Evolutionary conservation across 2,888 invertebrate genomes (phyloP).

Genomic region (Drosophila emarginata): DNA sequence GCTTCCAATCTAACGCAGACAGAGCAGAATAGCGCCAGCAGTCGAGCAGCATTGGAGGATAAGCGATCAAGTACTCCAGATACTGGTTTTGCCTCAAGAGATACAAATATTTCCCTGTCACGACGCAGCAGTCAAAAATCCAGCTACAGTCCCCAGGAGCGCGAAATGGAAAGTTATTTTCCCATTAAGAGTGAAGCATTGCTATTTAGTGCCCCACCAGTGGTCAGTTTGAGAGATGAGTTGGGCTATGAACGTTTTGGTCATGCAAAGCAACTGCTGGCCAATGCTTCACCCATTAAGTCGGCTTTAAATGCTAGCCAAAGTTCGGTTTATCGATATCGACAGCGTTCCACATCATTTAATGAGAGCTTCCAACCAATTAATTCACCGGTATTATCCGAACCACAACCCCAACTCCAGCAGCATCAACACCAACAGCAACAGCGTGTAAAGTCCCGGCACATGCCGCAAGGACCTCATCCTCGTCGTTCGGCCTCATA

Average conservation of each 20-base stretch:
- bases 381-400: constrained; percentile 76
- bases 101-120: constrained; percentile 82
- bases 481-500: constrained; percentile 68
- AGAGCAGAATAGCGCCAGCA: constrained; percentile 53
- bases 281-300: constrained; percentile 79
- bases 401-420: constrained; percentile 61
- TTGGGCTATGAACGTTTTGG: constrained; percentile 68
- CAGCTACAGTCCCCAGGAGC: constrained; percentile 81
- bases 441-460: constrained; percentile 34
- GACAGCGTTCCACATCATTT: constrained; percentile 84
- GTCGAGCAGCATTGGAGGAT: constrained; percentile 72
- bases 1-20: constrained; percentile 31
- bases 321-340: constrained; percentile 76
- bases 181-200: constrained; percentile 57
- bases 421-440: constrained; percentile 30
- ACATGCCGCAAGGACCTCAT: constrained; percentile 35
- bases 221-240: constrained; percentile 71
- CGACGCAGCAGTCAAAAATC: constrained; percentile 82
- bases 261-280: constrained; percentile 63
- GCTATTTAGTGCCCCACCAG: constrained; percentile 61
- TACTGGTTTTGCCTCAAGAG: constrained; percentile 82
- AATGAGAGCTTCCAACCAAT: constrained; percentile 83
- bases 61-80: constrained; percentile 82
- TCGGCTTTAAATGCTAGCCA: constrained; percentile 71
- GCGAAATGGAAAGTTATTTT: constrained; percentile 63